phyloP scores from a whole-genome alignment of 1,140 invertebrate genomes.

The Onthophagus taurus region DNA sequence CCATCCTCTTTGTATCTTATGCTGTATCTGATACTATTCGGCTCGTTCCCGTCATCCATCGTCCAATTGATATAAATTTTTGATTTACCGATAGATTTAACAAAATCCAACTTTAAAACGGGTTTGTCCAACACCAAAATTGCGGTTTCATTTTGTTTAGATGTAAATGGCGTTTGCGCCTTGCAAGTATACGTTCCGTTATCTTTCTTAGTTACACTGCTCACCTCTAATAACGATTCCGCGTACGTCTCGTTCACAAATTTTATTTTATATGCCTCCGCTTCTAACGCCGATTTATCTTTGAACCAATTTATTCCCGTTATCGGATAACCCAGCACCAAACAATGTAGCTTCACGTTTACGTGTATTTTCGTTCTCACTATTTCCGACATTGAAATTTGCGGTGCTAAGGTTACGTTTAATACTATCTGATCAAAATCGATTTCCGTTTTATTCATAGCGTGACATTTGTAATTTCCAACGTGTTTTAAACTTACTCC shows the following conservation, averaged over 20 bases:
- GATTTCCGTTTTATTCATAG: conserved; percentile 25
- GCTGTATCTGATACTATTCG: conserved; percentile 51
- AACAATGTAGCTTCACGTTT: conserved; percentile 42
- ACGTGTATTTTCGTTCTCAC: conserved; percentile 43
- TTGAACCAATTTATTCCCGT: conserved; percentile 48
- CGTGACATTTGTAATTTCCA: conserved; percentile 42
- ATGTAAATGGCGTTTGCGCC: conserved; percentile 31
- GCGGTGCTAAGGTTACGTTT: conserved; percentile 40
- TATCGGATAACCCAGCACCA: conserved; percentile 49
- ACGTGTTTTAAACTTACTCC: conserved; percentile 39
- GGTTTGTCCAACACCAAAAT: conserved; percentile 61
- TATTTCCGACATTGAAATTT: conserved; percentile 37
- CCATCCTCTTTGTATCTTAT: conserved; percentile 52
- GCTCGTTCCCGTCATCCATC: conserved; percentile 63
- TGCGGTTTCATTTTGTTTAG: conserved; percentile 36
- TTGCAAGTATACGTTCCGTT: conserved; percentile 56
- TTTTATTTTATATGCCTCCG: conserved; percentile 37
- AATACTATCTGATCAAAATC: conserved; percentile 33
- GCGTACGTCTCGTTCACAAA: conserved; percentile 48
- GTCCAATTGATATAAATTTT: conserved; percentile 79
- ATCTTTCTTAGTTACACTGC: conserved; percentile 49
- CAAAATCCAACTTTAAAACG: conserved; percentile 58
- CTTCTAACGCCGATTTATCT: conserved; percentile 40
- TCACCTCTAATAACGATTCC: conserved; percentile 45
- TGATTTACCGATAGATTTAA: conserved; percentile 62